These are phyloP conservation scores for Eulithis testata DNA, from an alignment of 2,888 invertebrate species.

Conservation along the genomic window DNA sequence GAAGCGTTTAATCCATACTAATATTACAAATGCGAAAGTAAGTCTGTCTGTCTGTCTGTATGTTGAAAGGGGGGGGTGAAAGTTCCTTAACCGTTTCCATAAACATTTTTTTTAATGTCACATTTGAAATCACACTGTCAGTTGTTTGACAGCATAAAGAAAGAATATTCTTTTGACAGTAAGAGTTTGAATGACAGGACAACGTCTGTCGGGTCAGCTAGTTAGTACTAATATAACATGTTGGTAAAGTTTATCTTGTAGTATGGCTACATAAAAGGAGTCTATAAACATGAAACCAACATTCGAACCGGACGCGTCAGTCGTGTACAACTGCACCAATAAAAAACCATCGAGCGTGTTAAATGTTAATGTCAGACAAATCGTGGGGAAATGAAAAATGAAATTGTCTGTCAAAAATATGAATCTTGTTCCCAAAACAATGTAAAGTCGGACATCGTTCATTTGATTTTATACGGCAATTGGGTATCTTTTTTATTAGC, in stretches of 20 bases:
- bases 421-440: conserved; percentile 45
- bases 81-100: too few relatives aligned
- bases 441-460: conserved; percentile 45
- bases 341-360: conserved; percentile 45
- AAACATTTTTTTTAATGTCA: too few relatives aligned
- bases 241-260: background rate
- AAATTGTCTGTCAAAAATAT: conserved; percentile 49
- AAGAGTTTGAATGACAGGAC: too few relatives aligned
- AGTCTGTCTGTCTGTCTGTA: too few relatives aligned
- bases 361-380: conserved; percentile 44
- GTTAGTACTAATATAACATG: too few relatives aligned
- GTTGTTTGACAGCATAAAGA: too few relatives aligned
- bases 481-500: conserved; percentile 62
- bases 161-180: too few relatives aligned
- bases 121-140: too few relatives aligned
- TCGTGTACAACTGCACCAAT: conserved; percentile 36
- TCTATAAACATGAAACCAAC: conserved; percentile 21
- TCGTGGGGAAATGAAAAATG: conserved; percentile 46
- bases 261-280: conserved; percentile 2
- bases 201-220: too few relatives aligned
- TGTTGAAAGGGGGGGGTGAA: too few relatives aligned
- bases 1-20: too few relatives aligned
- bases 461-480: conserved; percentile 55
- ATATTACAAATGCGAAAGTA: too few relatives aligned
- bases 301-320: conserved; percentile 28